Evolutionary conservation across 2,113 vertebrate species (phyloP).

Genomic region (Cyprinodon variegatus): DNA sequence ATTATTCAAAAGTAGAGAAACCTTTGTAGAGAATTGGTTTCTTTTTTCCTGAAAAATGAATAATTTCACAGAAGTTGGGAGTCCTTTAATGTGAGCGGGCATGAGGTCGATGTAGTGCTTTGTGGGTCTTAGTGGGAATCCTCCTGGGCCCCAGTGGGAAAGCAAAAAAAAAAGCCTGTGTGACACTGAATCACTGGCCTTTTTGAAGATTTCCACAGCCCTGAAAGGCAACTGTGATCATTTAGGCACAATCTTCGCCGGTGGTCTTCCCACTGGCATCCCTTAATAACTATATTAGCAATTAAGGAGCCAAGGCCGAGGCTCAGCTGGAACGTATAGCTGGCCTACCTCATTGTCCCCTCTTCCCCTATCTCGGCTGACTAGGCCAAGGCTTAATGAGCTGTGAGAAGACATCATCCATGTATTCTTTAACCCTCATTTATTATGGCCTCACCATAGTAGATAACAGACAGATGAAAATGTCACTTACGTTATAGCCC

Average conservation of each 20-base stretch:
- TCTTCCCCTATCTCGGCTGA: not conserved
- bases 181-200: constrained; percentile 51
- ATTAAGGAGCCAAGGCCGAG: constrained; percentile 49
- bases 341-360: constrained; percentile 9
- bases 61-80: not conserved
- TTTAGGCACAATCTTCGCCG: constrained; percentile 43
- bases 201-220: constrained; percentile 74
- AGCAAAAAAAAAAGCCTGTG: constrained; percentile 73
- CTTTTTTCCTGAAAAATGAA: not conserved
- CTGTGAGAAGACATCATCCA: constrained; percentile 56
- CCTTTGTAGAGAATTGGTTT: not conserved
- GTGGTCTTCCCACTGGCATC: constrained; percentile 65
- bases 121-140: constrained; percentile 58
- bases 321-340: constrained; percentile 16
- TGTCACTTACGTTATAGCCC: constrained; percentile 29
- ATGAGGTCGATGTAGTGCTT: constrained; percentile 11
- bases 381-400: constrained; percentile 48
- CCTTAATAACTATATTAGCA: constrained; percentile 75
- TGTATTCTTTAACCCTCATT: constrained; percentile 45
- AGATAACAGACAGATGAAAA: constrained; percentile 64
- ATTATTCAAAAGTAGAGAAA: not conserved
- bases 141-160: constrained; percentile 57
- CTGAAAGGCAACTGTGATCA: constrained; percentile 70
- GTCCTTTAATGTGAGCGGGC: constrained; percentile 1
- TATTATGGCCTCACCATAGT: constrained; percentile 54